Conservation (phyloP, 2,888 invertebrate genomes). For the Rhynchonema sp. region DNA sequence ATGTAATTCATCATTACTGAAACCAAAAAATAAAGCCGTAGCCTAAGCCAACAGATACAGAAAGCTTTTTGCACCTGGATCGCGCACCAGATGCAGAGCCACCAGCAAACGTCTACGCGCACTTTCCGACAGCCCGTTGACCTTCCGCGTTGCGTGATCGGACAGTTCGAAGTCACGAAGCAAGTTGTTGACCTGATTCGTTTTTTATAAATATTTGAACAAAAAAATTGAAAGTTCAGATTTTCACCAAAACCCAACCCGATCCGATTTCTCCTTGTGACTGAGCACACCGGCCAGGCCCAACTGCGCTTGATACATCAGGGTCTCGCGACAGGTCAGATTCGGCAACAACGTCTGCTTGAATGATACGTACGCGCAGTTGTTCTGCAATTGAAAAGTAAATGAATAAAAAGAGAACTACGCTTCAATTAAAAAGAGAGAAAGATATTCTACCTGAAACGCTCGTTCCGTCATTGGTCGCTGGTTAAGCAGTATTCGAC, state of each 20-base stretch:
- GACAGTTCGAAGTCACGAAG: constrained; percentile 78
- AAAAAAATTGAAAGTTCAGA: neutral
- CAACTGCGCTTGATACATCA: constrained; percentile 34
- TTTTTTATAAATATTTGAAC: neutral
- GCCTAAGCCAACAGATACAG: too few relatives aligned
- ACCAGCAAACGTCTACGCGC: constrained; percentile 73
- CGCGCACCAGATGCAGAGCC: constrained; percentile 73
- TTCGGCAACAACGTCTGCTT: constrained; percentile 62
- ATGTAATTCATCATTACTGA: too few relatives aligned
- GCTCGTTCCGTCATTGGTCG: constrained; percentile 47
- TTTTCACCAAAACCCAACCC: too few relatives aligned
- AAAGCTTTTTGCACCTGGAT: too few relatives aligned
- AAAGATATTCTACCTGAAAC: constrained; percentile 1
- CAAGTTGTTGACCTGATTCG: constrained; percentile 43
- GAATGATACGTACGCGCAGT: constrained; percentile 67
- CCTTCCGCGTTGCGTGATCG: constrained; percentile 56
- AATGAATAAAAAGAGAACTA: neutral
- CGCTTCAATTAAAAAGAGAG: neutral
- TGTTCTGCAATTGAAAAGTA: constrained; percentile 9
- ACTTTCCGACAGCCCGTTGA: constrained; percentile 62
- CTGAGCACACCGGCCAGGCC: constrained; percentile 38
- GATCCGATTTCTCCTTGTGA: constrained; percentile 54
- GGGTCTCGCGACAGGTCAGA: constrained; percentile 57
- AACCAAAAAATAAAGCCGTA: too few relatives aligned
- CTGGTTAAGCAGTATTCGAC: constrained; percentile 70